Conservation (phyloP, 2,113 vertebrate genomes). For the Nicator chloris region DNA sequence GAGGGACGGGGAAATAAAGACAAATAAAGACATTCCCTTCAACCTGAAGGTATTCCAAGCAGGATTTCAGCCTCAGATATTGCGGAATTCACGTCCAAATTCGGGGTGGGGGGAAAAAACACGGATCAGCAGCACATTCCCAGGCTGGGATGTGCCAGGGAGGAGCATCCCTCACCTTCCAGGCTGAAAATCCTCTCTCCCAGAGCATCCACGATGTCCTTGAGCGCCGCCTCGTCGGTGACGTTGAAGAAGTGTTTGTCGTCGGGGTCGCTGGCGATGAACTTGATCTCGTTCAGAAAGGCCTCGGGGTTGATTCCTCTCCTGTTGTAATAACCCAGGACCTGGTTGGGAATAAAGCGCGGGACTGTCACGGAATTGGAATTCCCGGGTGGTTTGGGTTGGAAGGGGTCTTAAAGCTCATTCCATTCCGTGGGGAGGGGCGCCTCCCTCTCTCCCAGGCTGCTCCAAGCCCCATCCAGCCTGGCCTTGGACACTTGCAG, state of each 20-base stretch:
- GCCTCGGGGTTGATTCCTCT: constrained; percentile 91
- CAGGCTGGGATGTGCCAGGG: accelerated
- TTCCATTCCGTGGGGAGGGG: neutral
- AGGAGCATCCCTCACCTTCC: constrained; percentile 77
- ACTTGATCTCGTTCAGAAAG: constrained; percentile 93
- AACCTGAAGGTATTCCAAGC: accelerated
- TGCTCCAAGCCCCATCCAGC: accelerated
- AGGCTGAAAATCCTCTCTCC: constrained; percentile 94
- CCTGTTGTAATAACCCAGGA: constrained; percentile 94
- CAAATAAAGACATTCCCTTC: neutral
- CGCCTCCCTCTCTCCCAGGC: accelerated
- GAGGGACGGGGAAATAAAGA: too few species aligned
- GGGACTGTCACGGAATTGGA: accelerated
- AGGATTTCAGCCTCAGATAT: neutral
- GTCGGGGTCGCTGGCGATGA: constrained; percentile 92
- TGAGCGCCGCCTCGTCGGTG: constrained; percentile 89
- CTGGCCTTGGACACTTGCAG: neutral
- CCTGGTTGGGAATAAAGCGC: constrained; percentile 62
- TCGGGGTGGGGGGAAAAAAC: accelerated
- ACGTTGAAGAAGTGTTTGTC: constrained; percentile 96
- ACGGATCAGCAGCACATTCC: neutral
- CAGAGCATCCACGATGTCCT: constrained; percentile 93
- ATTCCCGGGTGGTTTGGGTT: accelerated
- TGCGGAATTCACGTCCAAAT: accelerated
- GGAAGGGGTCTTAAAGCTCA: neutral